Percentiles rank a stretch among this genome's conserved stretches.
Evolutionary conservation across 2,113 vertebrate genomes (phyloP).

Genomic region (Brienomyrus brachyistius): DNA sequence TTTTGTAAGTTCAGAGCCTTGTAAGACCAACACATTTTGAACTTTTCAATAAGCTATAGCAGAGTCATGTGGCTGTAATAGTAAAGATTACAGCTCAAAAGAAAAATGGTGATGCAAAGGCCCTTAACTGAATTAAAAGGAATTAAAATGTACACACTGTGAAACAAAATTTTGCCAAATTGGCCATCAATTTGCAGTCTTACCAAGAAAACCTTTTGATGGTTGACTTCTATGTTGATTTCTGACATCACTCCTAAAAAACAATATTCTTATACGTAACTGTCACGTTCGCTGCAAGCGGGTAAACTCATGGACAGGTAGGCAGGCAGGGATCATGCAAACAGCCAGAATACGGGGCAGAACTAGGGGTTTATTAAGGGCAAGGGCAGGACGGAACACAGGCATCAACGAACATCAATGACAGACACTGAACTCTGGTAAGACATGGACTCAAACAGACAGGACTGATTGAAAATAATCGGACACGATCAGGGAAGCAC

Average conservation of each 20-base stretch:
- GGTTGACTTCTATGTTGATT: slow-evolving; percentile 22
- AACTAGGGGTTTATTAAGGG: too few relatives aligned
- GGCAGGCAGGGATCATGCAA: too few relatives aligned
- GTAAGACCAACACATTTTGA: background rate
- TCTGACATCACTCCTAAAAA: slow-evolving; percentile 24
- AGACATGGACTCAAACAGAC: too few relatives aligned
- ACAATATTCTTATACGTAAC: background rate
- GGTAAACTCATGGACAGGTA: too few relatives aligned
- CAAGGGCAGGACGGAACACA: too few relatives aligned
- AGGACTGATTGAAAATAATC: too few relatives aligned
- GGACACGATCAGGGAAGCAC: too few relatives aligned
- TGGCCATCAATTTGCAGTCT: slow-evolving; percentile 9
- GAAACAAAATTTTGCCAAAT: background rate
- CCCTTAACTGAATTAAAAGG: background rate
- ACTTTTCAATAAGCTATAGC: background rate
- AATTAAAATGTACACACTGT: background rate
- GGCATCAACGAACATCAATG: too few relatives aligned
- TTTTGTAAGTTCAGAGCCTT: too few relatives aligned
- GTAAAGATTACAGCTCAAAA: background rate
- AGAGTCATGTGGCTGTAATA: background rate
- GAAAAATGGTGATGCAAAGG: background rate
- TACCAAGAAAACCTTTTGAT: slow-evolving; percentile 40
- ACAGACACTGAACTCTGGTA: too few relatives aligned
- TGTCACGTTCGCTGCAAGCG: too few relatives aligned
- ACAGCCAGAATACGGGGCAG: too few relatives aligned